Evolutionary conservation across 2,888 invertebrate species (phyloP).

Genomic region (Hypomecis punctinalis): DNA sequence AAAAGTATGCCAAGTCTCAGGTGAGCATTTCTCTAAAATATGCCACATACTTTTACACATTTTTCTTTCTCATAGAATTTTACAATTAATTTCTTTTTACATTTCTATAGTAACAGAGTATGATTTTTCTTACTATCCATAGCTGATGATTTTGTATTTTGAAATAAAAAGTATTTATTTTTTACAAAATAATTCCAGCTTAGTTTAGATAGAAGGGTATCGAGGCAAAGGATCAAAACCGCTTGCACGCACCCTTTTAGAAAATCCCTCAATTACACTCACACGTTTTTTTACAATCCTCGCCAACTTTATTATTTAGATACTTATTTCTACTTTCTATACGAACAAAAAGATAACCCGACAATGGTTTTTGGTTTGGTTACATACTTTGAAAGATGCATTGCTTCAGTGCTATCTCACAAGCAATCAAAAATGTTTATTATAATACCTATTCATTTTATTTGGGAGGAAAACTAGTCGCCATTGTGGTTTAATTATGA

Average conservation of each 20-base stretch:
- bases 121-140: slow-evolving; percentile 22
- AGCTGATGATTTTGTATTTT: slow-evolving; percentile 17
- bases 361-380: too few relatives aligned
- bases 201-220: slow-evolving; percentile 29
- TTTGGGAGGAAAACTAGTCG: too few relatives aligned
- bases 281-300: slow-evolving; percentile 16
- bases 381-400: too few relatives aligned
- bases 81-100: slow-evolving; percentile 26
- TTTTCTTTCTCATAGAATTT: slow-evolving; percentile 31
- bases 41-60: background rate
- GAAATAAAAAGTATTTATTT: slow-evolving; percentile 16
- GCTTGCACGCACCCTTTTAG: slow-evolving; percentile 33
- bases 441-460: too few relatives aligned
- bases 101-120: slow-evolving; percentile 15
- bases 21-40: slow-evolving; percentile 78
- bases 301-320: slow-evolving; percentile 1
- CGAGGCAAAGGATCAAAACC: slow-evolving; percentile 17
- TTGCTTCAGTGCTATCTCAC: too few relatives aligned
- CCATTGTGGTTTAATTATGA: too few relatives aligned
- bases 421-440: too few relatives aligned
- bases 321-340: too few relatives aligned
- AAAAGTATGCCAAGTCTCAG: slow-evolving; percentile 98
- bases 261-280: slow-evolving; percentile 3
- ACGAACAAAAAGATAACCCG: too few relatives aligned
- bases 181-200: slow-evolving; percentile 19